Base-by-base conservation (phyloP, 2,888 invertebrate species). In the Seira ritae region DNA sequence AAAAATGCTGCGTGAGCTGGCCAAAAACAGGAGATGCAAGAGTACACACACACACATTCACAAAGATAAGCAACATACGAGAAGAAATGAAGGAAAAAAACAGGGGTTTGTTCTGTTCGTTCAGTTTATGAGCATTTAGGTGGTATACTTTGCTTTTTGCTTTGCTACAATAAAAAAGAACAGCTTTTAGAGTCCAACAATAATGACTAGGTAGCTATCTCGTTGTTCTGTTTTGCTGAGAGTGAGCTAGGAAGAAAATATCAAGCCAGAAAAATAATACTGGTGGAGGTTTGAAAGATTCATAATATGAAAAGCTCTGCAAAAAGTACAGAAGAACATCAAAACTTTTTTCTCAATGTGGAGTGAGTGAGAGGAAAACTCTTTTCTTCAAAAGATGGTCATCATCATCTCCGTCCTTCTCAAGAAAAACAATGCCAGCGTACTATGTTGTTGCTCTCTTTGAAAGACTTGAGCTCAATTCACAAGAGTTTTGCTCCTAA, bases 351-450 rank as follows among this genome's bases (percentile, higher is more conserved):
- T 73, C 68, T 73, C 15, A 15, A 8, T 4, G 31, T 31, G 3
- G 31, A 31, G 50, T 12, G 15, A 8, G 17, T 8, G 50, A 50
- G 50, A 50, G 50, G 50, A 50, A 50, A 50, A 50, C 50, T 50
- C 31, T 31, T 31, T 31, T 31, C 31, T 50, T 77, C 2, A 50
- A 50, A 77, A 17, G 77, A 70, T 70, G 62, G 77, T 62, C 77
- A 77, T 70, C 67, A 22, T 68, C 69, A 69, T 76, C 74, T 60
- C 19, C 66, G 70, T 70, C 70, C 55, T 70, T 68, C 62, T 37
- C 50, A 50, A 50, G 50, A 50, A 50, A n/a, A 50, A 50, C 50
- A 50, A 50, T 50, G 17, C 17, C 50, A 50, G 50, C 12, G 50
- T 50, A 8, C 50, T 50, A 50, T 50, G 17, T 31, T 31, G 31